Percentiles rank a stretch among this genome's conserved stretches.
phyloP scores from a whole-genome alignment of 2,113 vertebrate species.

The Myodes glareolus region DNA sequence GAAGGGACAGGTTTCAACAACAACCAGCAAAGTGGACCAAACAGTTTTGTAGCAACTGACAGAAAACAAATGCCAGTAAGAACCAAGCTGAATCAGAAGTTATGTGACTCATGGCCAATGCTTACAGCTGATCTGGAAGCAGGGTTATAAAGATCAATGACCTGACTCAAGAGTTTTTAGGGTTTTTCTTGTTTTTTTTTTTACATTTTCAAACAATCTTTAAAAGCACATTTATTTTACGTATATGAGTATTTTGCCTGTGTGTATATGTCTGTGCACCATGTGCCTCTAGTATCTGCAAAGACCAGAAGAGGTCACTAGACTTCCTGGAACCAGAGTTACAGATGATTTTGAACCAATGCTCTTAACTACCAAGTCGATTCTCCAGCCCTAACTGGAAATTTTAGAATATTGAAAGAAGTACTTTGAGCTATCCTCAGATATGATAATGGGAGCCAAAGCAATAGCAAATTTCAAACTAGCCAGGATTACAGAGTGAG shows the following conservation, averaged over 20 bases:
- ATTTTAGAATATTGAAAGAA: slow-evolving; percentile 11
- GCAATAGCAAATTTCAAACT: neutral
- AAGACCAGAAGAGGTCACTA: neutral
- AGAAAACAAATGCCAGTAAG: slow-evolving; percentile 59
- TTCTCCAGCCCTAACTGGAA: neutral
- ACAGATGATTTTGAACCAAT: neutral
- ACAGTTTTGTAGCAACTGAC: slow-evolving; percentile 67
- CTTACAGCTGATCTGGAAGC: slow-evolving; percentile 46
- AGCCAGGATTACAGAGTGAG: neutral
- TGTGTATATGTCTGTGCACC: neutral
- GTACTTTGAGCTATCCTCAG: neutral
- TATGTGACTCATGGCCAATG: slow-evolving; percentile 52
- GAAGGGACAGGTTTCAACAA: slow-evolving; percentile 59
- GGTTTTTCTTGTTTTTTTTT: too few species aligned
- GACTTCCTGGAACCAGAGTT: neutral
- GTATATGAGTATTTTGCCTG: neutral
- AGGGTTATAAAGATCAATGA: slow-evolving; percentile 37
- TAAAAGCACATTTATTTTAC: neutral
- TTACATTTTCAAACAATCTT: neutral
- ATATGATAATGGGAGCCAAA: slow-evolving; percentile 46
- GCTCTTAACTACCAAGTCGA: neutral
- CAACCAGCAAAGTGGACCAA: slow-evolving; percentile 60
- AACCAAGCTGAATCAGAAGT: slow-evolving; percentile 69
- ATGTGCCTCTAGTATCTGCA: neutral
- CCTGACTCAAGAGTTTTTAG: neutral